Evolutionary conservation across 2,888 invertebrate genomes (phyloP), one percentile per base, ranked within the genome.

Genomic region (Piscicola geometra): DNA sequence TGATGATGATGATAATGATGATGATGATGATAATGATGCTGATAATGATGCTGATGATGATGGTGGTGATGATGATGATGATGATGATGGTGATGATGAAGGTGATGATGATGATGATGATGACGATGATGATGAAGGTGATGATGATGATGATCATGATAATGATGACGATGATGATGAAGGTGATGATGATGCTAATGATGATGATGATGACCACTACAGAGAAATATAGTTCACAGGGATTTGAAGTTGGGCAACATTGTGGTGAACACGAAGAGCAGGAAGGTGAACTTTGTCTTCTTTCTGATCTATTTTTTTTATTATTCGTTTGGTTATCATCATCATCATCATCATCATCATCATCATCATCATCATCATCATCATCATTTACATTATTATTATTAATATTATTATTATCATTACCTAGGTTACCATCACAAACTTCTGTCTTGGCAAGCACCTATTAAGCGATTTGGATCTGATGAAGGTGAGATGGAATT

Each of bases 211-310:
- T 47, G 67, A 75, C 28, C n/a, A 68, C 28, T 25, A 35, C 87
- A 90, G 90, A 88, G 89, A 84, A 91, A 91, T 83, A 90, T 92
- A 82, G 91, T 91, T 2, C 91, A 92, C 83, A 88, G 91, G 79
- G 91, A 92, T 84, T 84, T 92, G 78, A 92, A 92, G 83, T 85
- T 92, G 75, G 91, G 91, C 1, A 92, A 92, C 82, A 89, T 92
- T 84, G 90, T 92, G 70, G 84, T 91, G 77, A 90, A 92, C 85
- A 90, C 89, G 81, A 86, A 89, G 78, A 90, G 90, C 2, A 80
- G 84, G 75, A 82, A n/a, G n/a, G n/a, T n/a, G n/a, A n/a, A n/a
- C n/a, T n/a, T n/a, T n/a, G n/a, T n/a, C n/a, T n/a, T n/a, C n/a
- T n/a, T n/a, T n/a, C n/a, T n/a, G n/a, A n/a, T n/a, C n/a, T n/a